Evolutionary conservation across 1,140 invertebrate genomes (phyloP), one percentile per base, ranked within the genome.

Genomic region (Brachionus manjavacas): DNA sequence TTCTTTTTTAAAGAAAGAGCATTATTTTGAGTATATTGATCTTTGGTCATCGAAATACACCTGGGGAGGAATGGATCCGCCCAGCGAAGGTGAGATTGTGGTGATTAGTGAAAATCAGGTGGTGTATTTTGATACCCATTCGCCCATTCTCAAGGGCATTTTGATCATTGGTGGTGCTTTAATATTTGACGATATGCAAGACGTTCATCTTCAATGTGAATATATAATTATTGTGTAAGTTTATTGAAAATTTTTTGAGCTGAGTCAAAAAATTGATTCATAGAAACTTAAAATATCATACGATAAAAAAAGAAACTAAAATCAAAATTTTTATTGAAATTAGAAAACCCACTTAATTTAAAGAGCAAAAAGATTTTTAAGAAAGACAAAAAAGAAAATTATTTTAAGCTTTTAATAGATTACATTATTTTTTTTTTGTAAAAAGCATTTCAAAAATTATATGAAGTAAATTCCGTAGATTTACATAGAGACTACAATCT

Each of bases 81-180:
- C 88, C 1, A 52, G 70, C 20, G 86, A 85, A n/a, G 88, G 88
- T 6, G 88, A 88, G 52, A 80, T 89, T 35, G 88, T 89, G 11
- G 86, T 88, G 28, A 87, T 89, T 31, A 85, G 84, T 11, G 55
- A 85, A 46, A 86, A 86, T 14, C 86, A 88, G 86, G 87, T 85
- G 2, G 80, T 89, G 9, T 74, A 88, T n/a, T 85, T 89, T 79
- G 88, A 89, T 70, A 85, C 83, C 8, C 81, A 86, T 78, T 88
- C 88, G 23, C 86, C 87, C 4, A 81, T 86, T 8, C 79, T 89
- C 8, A 85, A 85, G 70, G 70, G 85, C 14, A 16, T 86, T 6
- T 43, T 86, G 2, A 86, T 86, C 7, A 70, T 85, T 14, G 85
- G 76, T 1, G 85, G 85, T 43, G 43, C 79, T 41, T 70, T 86